Evolutionary conservation across 2,888 invertebrate species (phyloP).

Genomic region (Sesia bembeciformis): DNA sequence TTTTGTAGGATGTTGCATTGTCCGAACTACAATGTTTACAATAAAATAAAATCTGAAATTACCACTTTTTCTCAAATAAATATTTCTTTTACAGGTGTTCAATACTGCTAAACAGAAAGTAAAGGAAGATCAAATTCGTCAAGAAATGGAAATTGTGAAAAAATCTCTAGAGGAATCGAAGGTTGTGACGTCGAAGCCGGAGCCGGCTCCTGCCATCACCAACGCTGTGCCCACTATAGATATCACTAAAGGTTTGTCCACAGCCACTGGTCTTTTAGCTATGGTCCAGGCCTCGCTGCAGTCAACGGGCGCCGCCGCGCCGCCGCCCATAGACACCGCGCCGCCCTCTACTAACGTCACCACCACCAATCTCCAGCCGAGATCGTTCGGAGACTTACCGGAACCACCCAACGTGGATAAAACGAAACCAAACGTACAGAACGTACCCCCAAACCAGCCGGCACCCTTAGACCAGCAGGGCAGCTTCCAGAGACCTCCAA

Average conservation of each 20-base stretch:
- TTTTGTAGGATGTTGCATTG: too few relatives aligned
- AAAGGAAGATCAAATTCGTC: conserved; percentile 74
- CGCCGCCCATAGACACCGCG: conserved; percentile 6
- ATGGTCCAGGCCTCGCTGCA: conserved; percentile 55
- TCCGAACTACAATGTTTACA: too few relatives aligned
- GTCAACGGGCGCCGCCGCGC: conserved; percentile 20
- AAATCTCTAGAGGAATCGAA: conserved; percentile 53
- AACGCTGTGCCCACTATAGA: conserved; percentile 8
- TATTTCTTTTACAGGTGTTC: conserved; percentile 65
- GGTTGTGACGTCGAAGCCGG: conserved; percentile 10
- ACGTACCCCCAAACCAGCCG: background rate
- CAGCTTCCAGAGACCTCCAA: background rate
- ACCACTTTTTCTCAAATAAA: too few relatives aligned
- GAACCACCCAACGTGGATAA: background rate
- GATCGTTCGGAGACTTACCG: conserved; percentile 52
- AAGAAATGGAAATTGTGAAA: conserved; percentile 73
- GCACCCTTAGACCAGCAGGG: background rate
- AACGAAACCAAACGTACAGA: background rate
- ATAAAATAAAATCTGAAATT: too few relatives aligned
- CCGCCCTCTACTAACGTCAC: conserved; percentile 26
- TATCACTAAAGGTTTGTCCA: conserved; percentile 30
- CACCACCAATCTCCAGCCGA: conserved; percentile 34
- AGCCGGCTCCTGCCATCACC: conserved; percentile 3
- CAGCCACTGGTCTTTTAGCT: conserved; percentile 50
- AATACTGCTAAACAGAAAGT: conserved; percentile 84